phyloP scores from a whole-genome alignment of 2,888 invertebrate genomes.

The Caenorhabditis sp. region DNA sequence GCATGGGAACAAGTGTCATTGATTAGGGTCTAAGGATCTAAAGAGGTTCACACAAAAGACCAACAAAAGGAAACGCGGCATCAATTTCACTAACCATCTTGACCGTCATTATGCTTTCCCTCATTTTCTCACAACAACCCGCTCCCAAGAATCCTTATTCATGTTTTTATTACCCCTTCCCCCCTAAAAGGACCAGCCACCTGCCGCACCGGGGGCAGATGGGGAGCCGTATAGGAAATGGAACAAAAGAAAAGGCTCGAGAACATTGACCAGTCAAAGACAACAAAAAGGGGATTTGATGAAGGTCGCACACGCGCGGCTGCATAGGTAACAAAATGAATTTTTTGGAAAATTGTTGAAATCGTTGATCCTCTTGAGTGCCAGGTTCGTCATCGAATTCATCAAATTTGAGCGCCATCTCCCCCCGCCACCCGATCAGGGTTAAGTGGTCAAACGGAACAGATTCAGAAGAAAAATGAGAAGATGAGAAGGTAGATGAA shows the following conservation, averaged over 20 bases:
- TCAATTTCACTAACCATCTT: neutral
- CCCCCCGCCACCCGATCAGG: conserved; percentile 37
- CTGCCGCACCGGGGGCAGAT: conserved; percentile 48
- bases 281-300: neutral
- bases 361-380: conserved; percentile 58
- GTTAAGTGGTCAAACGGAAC: conserved; percentile 57
- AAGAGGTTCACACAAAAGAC: neutral
- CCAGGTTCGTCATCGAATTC: conserved; percentile 61
- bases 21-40: conserved; percentile 28
- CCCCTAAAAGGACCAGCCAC: conserved; percentile 44
- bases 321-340: conserved; percentile 8
- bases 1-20: conserved; percentile 19
- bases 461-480: conserved; percentile 3
- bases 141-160: conserved; percentile 26
- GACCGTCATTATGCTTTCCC: conserved; percentile 21
- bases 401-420: conserved; percentile 45
- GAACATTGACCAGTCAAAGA: neutral
- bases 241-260: conserved; percentile 43
- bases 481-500: conserved; percentile 4
- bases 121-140: conserved; percentile 31
- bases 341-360: conserved; percentile 26
- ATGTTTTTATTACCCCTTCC: conserved; percentile 54
- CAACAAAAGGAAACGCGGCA: conserved; percentile 5
- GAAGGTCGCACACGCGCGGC: conserved; percentile 26
- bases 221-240: conserved; percentile 14